Percentiles rank a stretch among this genome's conserved stretches.
phyloP scores from a whole-genome alignment of 2,797 vertebrate genomes.

The Tokudaia tokunoshimensis region DNA sequence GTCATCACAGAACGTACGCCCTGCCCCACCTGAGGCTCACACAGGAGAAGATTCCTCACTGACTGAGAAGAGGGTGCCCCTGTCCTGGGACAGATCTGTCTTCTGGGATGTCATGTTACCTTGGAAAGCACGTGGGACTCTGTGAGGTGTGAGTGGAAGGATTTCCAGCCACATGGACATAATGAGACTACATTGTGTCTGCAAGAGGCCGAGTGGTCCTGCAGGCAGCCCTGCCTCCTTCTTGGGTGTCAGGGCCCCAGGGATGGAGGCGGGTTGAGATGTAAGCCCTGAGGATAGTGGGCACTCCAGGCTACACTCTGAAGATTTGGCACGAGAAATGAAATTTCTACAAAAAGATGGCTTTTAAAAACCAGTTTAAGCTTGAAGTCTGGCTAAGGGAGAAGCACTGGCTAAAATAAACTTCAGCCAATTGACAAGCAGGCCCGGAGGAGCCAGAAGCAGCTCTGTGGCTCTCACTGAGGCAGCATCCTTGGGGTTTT shows the following conservation, averaged over 20 bases:
- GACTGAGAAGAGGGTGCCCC: neutral
- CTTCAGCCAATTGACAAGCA: neutral
- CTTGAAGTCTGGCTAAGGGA: neutral
- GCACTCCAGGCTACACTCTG: neutral
- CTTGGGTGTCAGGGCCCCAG: neutral
- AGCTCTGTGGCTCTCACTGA: fast-evolving
- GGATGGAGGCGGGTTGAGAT: neutral
- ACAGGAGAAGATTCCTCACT: neutral
- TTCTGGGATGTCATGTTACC: neutral
- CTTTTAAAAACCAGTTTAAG: neutral
- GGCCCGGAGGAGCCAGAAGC: neutral
- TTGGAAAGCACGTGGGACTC: neutral
- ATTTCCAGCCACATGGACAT: neutral
- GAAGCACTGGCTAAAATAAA: neutral
- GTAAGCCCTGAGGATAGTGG: neutral
- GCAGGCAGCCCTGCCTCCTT: neutral
- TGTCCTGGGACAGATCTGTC: neutral
- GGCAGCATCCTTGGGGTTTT: fast-evolving
- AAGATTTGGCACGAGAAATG: neutral
- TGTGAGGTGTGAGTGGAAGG: neutral
- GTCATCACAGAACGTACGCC: neutral
- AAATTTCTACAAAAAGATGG: neutral
- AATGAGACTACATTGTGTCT: neutral
- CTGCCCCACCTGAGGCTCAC: neutral
- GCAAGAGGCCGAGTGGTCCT: neutral